These are phyloP conservation scores for Thereva unica DNA, from an alignment of 2,888 invertebrate genomes.

Conservation along the genomic window DNA sequence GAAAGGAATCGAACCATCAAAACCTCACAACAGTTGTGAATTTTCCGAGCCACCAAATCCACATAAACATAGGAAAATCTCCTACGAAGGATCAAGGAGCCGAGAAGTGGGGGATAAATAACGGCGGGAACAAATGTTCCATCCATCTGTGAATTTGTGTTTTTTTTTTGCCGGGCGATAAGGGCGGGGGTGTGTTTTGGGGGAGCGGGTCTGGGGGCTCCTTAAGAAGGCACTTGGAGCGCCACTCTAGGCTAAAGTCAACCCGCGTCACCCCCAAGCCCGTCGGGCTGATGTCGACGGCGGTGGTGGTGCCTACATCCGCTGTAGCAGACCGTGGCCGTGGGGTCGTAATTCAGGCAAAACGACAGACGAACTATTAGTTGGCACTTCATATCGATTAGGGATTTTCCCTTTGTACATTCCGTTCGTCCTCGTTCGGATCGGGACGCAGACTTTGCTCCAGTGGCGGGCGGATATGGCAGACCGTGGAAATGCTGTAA, in stretches of 20 bases:
- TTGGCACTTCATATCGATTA: constrained; percentile 29
- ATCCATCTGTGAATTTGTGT: constrained; percentile 21
- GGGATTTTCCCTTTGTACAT: background rate
- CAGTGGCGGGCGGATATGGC: background rate
- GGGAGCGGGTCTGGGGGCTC: constrained; percentile 1
- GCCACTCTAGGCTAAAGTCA: too few relatives aligned
- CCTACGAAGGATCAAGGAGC: constrained; percentile 7
- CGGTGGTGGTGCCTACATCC: background rate
- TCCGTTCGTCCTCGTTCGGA: background rate
- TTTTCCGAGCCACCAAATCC: constrained; percentile 23
- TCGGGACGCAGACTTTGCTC: constrained; percentile 1
- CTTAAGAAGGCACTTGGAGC: constrained; percentile 10
- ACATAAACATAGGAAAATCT: constrained; percentile 24
- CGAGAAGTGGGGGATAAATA: constrained; percentile 25
- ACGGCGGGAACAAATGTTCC: constrained; percentile 31
- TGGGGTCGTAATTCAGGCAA: background rate
- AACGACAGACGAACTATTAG: constrained; percentile 20
- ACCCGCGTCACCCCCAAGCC: too few relatives aligned
- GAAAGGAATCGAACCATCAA: background rate
- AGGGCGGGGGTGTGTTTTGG: too few relatives aligned
- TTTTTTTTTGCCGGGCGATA: too few relatives aligned
- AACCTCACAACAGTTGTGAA: constrained; percentile 25
- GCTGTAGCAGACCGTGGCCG: constrained; percentile 1
- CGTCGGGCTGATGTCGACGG: too few relatives aligned
- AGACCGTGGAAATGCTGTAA: constrained; percentile 14